phyloP scores from a whole-genome alignment of 1,140 invertebrate species.

The Papilio machaon region DNA sequence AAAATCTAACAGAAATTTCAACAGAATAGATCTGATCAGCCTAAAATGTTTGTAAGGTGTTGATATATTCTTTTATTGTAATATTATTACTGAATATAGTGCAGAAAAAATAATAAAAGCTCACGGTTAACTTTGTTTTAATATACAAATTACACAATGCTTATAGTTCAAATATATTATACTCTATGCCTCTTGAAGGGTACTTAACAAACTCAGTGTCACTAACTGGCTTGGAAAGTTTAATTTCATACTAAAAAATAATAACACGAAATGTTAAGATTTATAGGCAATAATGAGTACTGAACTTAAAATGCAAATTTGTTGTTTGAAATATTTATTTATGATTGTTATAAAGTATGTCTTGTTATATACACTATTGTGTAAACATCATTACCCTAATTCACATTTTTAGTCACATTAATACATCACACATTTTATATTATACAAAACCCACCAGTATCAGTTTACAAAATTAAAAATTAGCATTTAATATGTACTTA shows the following conservation, averaged over 20 bases:
- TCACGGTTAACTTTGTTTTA: too few species aligned
- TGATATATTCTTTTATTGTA: neutral
- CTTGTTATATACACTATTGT: conserved; percentile 5
- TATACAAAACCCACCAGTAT: conserved; percentile 12
- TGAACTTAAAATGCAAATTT: neutral
- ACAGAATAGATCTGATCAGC: neutral
- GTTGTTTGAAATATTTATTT: conserved; percentile 7
- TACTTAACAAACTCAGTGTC: too few species aligned
- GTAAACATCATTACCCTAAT: neutral
- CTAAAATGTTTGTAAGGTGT: neutral
- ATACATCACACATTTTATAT: neutral
- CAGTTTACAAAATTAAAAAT: neutral
- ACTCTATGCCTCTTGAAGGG: neutral
- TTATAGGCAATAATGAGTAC: neutral
- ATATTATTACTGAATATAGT: neutral
- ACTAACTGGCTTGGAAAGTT: neutral
- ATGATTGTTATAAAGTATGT: neutral
- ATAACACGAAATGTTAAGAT: too few species aligned
- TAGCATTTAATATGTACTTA: conserved; percentile 18
- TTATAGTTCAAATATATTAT: too few species aligned
- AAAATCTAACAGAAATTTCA: neutral
- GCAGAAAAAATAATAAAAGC: too few species aligned
- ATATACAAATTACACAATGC: too few species aligned
- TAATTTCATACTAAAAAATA: neutral
- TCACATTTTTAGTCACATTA: conserved; percentile 1